Evolutionary conservation across 2,888 invertebrate species (phyloP).

Genomic region (Salticus scenicus): DNA sequence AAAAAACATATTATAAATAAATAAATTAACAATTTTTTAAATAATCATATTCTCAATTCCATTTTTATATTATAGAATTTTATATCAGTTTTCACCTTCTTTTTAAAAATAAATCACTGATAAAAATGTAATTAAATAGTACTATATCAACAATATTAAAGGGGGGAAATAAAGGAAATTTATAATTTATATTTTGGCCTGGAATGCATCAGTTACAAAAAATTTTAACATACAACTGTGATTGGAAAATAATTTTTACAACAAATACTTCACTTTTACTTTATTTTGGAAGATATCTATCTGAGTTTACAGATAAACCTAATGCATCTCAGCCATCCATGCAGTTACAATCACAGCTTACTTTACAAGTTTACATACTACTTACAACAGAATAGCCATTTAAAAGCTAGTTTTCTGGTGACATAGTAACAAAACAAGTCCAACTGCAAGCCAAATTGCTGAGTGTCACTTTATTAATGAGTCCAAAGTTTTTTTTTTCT

Average conservation of each 20-base stretch:
- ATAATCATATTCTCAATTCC: no score
- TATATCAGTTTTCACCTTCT: no score
- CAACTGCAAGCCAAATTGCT: slow-evolving; percentile 56
- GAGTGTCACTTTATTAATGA: slow-evolving; percentile 27
- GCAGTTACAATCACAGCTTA: slow-evolving; percentile 36
- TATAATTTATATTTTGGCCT: background rate
- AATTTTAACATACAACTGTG: no score
- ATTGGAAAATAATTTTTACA: no score
- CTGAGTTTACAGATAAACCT: background rate
- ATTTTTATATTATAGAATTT: no score
- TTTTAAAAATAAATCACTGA: no score
- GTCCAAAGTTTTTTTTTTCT: slow-evolving; percentile 52
- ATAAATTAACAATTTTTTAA: no score
- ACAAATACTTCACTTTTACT: background rate
- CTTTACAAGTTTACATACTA: slow-evolving; percentile 48
- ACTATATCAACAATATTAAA: no score
- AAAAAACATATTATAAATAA: no score
- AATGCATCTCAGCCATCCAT: slow-evolving; percentile 17
- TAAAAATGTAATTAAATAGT: no score
- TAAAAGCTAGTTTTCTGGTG: slow-evolving; percentile 32
- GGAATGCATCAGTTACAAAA: background rate
- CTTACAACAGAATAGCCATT: slow-evolving; percentile 56
- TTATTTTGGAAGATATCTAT: background rate
- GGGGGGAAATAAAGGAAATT: no score
- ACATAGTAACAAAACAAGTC: slow-evolving; percentile 62